phyloP scores from a whole-genome alignment of 2,888 invertebrate species.

The Trichopoda pennipes region DNA sequence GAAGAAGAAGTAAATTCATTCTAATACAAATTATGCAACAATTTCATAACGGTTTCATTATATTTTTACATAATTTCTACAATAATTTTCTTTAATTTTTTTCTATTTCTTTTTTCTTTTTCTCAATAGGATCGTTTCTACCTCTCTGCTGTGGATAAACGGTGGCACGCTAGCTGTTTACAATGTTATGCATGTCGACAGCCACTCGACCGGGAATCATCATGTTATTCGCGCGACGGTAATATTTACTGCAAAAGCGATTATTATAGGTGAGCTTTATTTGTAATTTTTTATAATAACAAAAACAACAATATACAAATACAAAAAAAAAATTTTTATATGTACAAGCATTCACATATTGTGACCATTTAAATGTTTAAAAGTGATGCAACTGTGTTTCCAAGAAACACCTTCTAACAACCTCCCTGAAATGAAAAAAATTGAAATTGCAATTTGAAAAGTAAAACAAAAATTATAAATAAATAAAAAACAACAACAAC shows the following conservation, averaged over 20 bases:
- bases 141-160: constrained; percentile 93
- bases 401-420: constrained; percentile 65
- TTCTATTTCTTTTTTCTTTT: constrained; percentile 31
- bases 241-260: constrained; percentile 98
- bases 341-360: constrained; percentile 50
- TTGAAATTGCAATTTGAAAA: constrained; percentile 5
- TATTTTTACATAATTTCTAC: background rate
- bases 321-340: background rate
- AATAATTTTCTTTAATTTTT: constrained; percentile 47
- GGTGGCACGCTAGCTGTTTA: constrained; percentile 96
- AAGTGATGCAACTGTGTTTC: constrained; percentile 62
- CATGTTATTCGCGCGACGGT: constrained; percentile 95
- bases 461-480: background rate
- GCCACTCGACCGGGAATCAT: constrained; percentile 93
- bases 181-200: constrained; percentile 95
- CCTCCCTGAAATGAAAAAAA: constrained; percentile 41
- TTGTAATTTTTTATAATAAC: constrained; percentile 48
- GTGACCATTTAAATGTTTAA: constrained; percentile 50
- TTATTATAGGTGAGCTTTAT: constrained; percentile 91
- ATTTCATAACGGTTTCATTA: constrained; percentile 44
- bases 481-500: background rate
- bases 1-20: background rate
- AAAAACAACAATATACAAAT: constrained; percentile 3
- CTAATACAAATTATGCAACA: background rate
- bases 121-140: constrained; percentile 89